These are phyloP conservation scores for Grantiella picta DNA, from an alignment of 2,113 vertebrate species.

Conservation along the genomic window DNA sequence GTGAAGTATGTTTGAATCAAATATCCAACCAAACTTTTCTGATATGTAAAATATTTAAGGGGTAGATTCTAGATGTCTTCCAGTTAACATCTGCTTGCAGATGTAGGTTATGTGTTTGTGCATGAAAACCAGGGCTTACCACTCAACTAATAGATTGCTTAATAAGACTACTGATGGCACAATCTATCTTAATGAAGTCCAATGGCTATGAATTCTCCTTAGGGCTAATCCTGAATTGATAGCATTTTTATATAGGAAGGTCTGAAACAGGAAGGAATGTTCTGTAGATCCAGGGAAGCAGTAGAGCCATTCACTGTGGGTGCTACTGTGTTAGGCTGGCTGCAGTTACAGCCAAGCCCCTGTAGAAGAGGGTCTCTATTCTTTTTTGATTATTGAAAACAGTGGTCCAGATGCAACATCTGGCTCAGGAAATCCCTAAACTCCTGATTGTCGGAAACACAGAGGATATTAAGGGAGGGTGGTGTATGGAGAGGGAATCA, in stretches of 20 bases:
- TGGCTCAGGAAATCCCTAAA: slow-evolving; percentile 41
- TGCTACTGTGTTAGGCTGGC: not conserved
- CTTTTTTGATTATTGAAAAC: not conserved
- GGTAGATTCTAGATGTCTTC: not conserved
- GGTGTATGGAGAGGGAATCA: not conserved
- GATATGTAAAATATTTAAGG: not conserved
- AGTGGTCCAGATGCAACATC: not conserved
- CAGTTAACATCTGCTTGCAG: not conserved
- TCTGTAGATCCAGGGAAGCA: not conserved
- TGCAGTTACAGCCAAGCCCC: not conserved
- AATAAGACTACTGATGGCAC: not conserved
- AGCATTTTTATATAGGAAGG: not conserved
- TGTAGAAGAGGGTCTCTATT: not conserved
- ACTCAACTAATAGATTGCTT: not conserved
- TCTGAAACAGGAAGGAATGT: not conserved
- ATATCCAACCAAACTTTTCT: not conserved
- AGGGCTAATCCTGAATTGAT: not conserved
- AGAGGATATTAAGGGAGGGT: not conserved
- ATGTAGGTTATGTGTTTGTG: not conserved
- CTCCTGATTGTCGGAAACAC: not conserved
- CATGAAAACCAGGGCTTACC: not conserved
- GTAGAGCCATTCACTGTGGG: not conserved
- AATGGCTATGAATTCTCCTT: not conserved
- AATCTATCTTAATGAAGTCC: not conserved
- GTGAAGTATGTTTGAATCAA: not conserved